Base-by-base conservation (phyloP, 1,140 invertebrate genomes). In the Brachionus manjavacas region DNA sequence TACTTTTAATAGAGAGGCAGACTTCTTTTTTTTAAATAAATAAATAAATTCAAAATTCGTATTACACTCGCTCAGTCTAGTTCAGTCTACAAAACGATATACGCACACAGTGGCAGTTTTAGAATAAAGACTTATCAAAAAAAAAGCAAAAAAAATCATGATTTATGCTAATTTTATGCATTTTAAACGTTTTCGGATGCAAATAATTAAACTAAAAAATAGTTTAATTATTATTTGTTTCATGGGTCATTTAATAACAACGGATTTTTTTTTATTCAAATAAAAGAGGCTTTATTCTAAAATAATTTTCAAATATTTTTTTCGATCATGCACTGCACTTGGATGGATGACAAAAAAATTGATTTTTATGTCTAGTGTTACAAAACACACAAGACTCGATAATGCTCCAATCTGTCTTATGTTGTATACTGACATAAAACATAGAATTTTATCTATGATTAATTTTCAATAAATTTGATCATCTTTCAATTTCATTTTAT, bases 221-320 rank as follows among this genome's bases (percentile, higher is more conserved):
- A n/a, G n/a, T n/a, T n/a, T n/a, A n/a, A n/a, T n/a, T n/a, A n/a
- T n/a, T n/a, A n/a, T n/a, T n/a, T n/a, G 9, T 68, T 68, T 68
- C 66, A 68, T 31, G 66, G 66, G 66, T 68, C 66, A 68, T 68
- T 68, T 68, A 68, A 68, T n/a, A 35, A 7, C n/a, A 60, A 60
- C 52, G 52, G 52, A 20, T 3, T 23, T 60, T 60, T 60, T 60
- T 60, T 23, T 6, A 7, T 60, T 7, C 43, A 46, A 46, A 14
- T 14, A 23, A 20, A 2, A 60, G 4, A 60, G 52, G 25, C 52
- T 7, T 9, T 0, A 60, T 8, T 35, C 31, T n/a, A n/a, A n/a
- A n/a, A n/a, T n/a, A n/a, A n/a, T 9, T 7, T 46, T 12, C 14
- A 12, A n/a, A n/a, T n/a, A n/a, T n/a, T n/a, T 46, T 46, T 46